Conservation (phyloP, 2,888 invertebrate genomes). For the Idaea biselata region DNA sequence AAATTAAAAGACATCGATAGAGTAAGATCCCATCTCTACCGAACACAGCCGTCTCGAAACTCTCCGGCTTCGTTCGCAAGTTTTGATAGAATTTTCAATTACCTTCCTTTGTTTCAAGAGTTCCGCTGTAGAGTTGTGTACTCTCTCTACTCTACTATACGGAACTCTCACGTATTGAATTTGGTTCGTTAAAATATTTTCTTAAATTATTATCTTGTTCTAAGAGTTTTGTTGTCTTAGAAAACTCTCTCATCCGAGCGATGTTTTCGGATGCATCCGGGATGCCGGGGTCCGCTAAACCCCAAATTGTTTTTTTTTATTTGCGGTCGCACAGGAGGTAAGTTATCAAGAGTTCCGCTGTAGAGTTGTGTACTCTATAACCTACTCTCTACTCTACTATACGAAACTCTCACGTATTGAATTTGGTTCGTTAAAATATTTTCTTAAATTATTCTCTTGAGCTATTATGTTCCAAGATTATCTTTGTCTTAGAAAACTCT, state of each 20-base stretch:
- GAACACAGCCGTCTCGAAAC: constrained; percentile 35
- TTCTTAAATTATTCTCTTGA: too few relatives aligned
- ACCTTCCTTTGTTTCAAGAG: constrained; percentile 76
- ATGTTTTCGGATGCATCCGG: too few relatives aligned
- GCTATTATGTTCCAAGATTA: too few relatives aligned
- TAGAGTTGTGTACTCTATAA: constrained; percentile 24
- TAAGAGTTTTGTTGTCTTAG: too few relatives aligned
- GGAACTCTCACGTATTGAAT: not conserved
- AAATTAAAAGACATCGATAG: constrained; percentile 18
- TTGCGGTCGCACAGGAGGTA: too few relatives aligned
- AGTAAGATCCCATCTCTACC: constrained; percentile 28
- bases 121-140: constrained; percentile 37
- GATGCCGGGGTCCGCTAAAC: too few relatives aligned
- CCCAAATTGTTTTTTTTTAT: too few relatives aligned
- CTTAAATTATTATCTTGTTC: not conserved
- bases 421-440: too few relatives aligned
- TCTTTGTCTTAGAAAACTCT: too few relatives aligned
- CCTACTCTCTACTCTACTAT: constrained; percentile 6
- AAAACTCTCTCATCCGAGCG: too few relatives aligned
- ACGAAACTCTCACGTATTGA: too few relatives aligned
- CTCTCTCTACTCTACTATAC: constrained; percentile 9
- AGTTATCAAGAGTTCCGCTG: constrained; percentile 60
- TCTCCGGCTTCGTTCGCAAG: constrained; percentile 65
- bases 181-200: not conserved
- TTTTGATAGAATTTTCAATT: constrained; percentile 81